Evolutionary conservation across 2,888 invertebrate genomes (phyloP).

Genomic region (Clusia tigrina): DNA sequence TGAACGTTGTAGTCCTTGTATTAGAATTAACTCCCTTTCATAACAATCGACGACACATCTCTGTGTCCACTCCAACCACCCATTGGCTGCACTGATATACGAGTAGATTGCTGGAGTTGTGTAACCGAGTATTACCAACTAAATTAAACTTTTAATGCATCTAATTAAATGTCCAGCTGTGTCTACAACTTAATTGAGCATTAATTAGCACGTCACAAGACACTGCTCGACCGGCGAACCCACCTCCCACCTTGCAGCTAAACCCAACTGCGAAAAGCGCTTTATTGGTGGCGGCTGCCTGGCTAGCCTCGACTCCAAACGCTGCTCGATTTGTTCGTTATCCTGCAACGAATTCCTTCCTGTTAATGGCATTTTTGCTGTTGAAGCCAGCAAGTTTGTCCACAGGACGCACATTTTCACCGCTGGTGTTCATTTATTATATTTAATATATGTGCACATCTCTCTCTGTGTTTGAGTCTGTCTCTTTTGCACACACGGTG

Average conservation of each 20-base stretch:
- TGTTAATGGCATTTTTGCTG: constrained; percentile 28
- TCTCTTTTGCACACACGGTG: too few species aligned
- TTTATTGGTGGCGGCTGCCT: background rate
- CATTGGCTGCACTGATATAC: too few species aligned
- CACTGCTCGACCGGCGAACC: background rate
- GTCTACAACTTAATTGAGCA: constrained; percentile 50
- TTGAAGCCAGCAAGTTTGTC: constrained; percentile 11
- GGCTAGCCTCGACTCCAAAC: too few species aligned
- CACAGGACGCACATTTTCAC: constrained; percentile 14
- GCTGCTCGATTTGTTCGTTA: background rate
- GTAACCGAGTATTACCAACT: too few species aligned
- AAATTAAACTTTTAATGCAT: constrained; percentile 26
- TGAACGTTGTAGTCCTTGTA: too few species aligned
- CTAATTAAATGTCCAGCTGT: constrained; percentile 43
- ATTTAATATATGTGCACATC: too few species aligned
- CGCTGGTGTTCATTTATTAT: constrained; percentile 30
- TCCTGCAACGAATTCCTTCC: background rate
- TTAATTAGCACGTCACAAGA: constrained; percentile 43
- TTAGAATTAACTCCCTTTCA: too few species aligned
- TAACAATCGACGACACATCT: too few species aligned
- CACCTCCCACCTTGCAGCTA: background rate
- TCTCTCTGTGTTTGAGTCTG: too few species aligned
- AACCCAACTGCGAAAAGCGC: background rate
- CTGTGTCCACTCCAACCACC: too few species aligned
- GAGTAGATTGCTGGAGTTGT: too few species aligned